Evolutionary conservation across 1,140 invertebrate genomes (phyloP), one percentile per base, ranked within the genome.

Genomic region (Diabrotica virgifera): DNA sequence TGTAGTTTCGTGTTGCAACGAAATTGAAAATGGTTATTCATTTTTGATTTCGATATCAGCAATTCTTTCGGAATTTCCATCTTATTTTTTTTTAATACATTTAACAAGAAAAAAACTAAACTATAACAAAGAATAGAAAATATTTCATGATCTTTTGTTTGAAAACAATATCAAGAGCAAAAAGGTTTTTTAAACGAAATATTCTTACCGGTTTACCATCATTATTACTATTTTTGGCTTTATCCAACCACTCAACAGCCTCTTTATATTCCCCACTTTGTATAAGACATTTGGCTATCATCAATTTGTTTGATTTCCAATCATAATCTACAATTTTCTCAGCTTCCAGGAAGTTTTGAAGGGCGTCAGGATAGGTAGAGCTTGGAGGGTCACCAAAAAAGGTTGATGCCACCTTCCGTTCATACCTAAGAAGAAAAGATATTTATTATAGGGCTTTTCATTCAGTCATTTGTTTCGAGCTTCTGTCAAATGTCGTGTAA

Each of bases 271-370:
- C 75, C 38, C 78, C 80, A 62, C 82, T 70, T 54, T 80, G 81
- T 67, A 90, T 82, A 70, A 86, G 84, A 75, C 86, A 87, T 78
- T 92, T 91, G 14, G 86, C 89, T 63, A 93, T 78, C 70, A 83
- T 87, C 12, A 91, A 78, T 66, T 84, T 81, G 75, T 91, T 92
- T 72, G 90, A 87, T 74, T 91, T 87, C 82, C 89, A 87, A 11
- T 71, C 64, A 37, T 63, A 63, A 36, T 84, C 82, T 52, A 82
- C 83, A 9, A 91, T 75, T 62, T 79, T 79, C 67, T 92, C 88
- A 14, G 89, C 88, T 72, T 85, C 80, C 61, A 86, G 66, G 62
- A 92, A 89, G 74, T 86, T 79, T 35, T 75, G 69, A n/a, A 89
- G 77, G 12, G 90, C 89, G 65, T 93, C 90, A 57, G 86, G 79